Conservation (phyloP, 2,113 vertebrate genomes). For the Benitochromis conjunctus region DNA sequence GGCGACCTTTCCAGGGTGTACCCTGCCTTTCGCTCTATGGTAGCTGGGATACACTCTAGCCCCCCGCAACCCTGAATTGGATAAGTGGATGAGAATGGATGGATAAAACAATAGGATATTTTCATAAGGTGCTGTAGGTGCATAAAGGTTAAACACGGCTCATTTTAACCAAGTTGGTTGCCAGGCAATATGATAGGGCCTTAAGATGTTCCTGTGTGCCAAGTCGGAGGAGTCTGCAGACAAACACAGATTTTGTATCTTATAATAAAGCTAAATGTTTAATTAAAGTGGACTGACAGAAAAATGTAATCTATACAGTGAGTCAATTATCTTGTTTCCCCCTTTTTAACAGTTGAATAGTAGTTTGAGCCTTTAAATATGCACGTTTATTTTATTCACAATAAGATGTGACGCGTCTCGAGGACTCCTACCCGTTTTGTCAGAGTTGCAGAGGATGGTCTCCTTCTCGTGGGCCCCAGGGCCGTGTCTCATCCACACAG, state of each 20-base stretch:
- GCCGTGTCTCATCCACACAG: slow-evolving; percentile 95
- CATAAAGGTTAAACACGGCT: background rate
- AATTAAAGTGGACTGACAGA: background rate
- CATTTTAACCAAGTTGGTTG: background rate
- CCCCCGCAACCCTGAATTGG: too few species aligned
- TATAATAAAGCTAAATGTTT: background rate
- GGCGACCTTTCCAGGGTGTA: background rate
- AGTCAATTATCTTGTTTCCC: rapidly evolving
- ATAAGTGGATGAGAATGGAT: too few species aligned
- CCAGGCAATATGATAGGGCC: background rate
- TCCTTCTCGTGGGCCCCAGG: slow-evolving; percentile 88
- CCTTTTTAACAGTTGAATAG: background rate
- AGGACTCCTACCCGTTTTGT: slow-evolving; percentile 82
- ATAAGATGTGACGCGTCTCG: background rate
- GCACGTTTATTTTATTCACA: background rate
- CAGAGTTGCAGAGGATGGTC: slow-evolving; percentile 93
- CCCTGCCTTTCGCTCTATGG: too few species aligned
- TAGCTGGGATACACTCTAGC: too few species aligned
- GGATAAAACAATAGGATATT: background rate
- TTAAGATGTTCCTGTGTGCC: background rate
- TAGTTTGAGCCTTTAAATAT: background rate
- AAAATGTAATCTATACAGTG: background rate
- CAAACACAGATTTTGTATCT: background rate
- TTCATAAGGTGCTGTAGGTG: background rate
- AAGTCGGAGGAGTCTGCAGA: background rate